These are phyloP conservation scores for Neoniphon sammara DNA, from an alignment of 2,797 vertebrate species.

Conservation along the genomic window DNA sequence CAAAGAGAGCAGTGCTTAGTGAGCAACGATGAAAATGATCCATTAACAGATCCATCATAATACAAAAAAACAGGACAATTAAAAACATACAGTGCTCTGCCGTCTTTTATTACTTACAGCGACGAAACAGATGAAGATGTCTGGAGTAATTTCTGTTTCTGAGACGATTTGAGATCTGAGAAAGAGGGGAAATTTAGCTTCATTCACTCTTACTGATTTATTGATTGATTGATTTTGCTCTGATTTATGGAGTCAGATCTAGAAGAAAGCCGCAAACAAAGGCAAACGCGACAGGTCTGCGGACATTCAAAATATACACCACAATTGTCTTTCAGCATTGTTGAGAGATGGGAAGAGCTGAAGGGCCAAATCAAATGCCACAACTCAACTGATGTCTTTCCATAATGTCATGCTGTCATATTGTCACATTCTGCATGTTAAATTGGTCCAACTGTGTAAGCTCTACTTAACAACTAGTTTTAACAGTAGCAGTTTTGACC, in stretches of 20 bases:
- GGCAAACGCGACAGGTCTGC: neutral
- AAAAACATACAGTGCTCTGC: neutral
- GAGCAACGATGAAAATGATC: no score
- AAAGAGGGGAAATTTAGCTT: neutral
- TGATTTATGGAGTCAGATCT: no score
- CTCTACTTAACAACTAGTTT: no score
- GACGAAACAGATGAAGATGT: neutral
- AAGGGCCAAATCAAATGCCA: neutral
- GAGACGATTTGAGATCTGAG: neutral
- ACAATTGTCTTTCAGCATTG: neutral
- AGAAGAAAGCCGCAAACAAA: neutral
- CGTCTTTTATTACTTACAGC: no score
- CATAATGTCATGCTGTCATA: no score
- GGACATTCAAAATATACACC: neutral
- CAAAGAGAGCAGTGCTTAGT: neutral
- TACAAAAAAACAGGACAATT: conserved; percentile 2
- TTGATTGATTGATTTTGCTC: no score
- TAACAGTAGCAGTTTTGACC: no score
- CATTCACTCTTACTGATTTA: no score
- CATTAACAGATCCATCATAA: no score
- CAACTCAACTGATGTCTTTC: no score
- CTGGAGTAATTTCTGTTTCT: neutral
- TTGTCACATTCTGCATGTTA: no score
- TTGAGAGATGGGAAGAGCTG: neutral
- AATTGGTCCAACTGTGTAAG: no score